Base-by-base conservation (phyloP, 1,140 invertebrate genomes). In the Capitella teleta region DNA sequence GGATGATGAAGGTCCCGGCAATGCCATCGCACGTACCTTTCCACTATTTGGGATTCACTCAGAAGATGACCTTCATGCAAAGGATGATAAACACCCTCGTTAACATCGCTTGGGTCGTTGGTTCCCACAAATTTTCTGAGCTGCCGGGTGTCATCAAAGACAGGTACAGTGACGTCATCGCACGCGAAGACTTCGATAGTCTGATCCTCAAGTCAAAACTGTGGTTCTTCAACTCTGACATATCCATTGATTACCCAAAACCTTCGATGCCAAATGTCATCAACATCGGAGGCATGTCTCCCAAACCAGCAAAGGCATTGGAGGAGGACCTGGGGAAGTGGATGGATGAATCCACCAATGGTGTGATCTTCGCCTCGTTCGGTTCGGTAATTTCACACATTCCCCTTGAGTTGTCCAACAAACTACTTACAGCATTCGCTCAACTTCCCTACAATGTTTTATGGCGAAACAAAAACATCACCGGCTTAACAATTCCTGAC, bases 401-500 rank as follows among this genome's bases (percentile, higher is more conserved):
- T 16, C 45, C 51, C 3, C 5, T 12, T 47, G 50, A 48, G 1
- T 40, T 44, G 3, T 34, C 46, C 2, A 36, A 72, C 3, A 58
- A 64, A 12, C 64, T 80, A 43, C 28, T 72, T 5, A 61, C 62
- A 12, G 66, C 60, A 19, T 73, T 80, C 38, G 52, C 70, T 12
- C 70, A 70, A 49, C 47, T 78, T 5, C 73, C 73, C 25, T 68
- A 77, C 54, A 63, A 62, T 21, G 61, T 79, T 10, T 44, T 80
- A 8, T 78, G 77, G 46, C 78, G 66, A 43, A 67, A 72, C 57
- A 54, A 44, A 16, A 21, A 80, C 79, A 55, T 74, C 66, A 28
- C 61, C 71, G 30, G 52, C 63, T n/a, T n/a, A n/a, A n/a, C n/a
- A n/a, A 53, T 51, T 10, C 60, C 74, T 1, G 66, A 74, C 47